These are phyloP conservation scores for Meliscaeva auricollis DNA, from an alignment of 2,888 invertebrate species.

Conservation along the genomic window DNA sequence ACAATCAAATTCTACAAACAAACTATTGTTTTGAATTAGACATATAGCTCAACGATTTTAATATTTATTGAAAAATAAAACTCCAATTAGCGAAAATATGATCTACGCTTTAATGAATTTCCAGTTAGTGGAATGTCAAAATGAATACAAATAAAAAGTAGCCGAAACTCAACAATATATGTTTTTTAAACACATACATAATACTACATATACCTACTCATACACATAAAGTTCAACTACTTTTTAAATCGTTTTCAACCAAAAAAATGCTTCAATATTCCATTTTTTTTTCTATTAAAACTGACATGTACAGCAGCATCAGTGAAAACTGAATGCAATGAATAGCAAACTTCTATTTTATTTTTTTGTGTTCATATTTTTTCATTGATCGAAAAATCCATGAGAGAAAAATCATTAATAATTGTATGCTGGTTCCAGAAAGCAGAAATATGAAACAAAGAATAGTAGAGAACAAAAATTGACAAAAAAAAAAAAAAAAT, in stretches of 20 bases:
- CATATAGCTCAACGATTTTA: background rate
- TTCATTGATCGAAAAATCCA: slow-evolving; percentile 3
- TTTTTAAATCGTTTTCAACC: background rate
- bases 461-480: background rate
- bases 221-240: background rate
- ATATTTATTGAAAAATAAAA: background rate
- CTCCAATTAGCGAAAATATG: background rate
- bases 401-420: slow-evolving; percentile 25
- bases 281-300: no score
- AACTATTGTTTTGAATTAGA: no score
- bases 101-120: background rate
- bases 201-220: no score
- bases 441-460: slow-evolving; percentile 12
- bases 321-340: slow-evolving; percentile 4
- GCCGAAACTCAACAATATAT: no score
- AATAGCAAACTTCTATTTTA: no score
- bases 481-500: background rate
- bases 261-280: background rate
- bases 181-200: no score
- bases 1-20: no score
- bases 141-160: background rate
- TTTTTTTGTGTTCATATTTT: background rate
- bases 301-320: background rate
- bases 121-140: background rate
- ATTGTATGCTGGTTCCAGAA: slow-evolving; percentile 5